Base-by-base conservation (phyloP, 2,113 vertebrate species). In the Ellobius talpinus region DNA sequence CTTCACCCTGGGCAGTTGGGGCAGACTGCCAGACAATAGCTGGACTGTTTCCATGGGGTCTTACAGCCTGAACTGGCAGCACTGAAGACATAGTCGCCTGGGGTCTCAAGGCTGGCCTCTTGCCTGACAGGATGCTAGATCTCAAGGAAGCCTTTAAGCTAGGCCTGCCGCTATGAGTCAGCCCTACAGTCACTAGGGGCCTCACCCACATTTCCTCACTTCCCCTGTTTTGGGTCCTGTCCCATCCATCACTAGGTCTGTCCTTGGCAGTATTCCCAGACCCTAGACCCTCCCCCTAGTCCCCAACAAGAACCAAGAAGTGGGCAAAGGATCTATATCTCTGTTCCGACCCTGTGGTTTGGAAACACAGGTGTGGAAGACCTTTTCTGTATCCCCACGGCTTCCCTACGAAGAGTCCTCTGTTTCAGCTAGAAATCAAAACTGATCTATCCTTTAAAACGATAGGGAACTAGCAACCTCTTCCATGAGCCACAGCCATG, bases 201-300 rank as follows among this genome's bases (percentile, higher is more conserved):
- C 85, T 96, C 58, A 6, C 70, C 93, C 78, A 50, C 52, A 73
- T 97, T 92, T 74, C 87, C 79, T 92, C 74, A 95, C 61, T 92
- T 95, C 45, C 85, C 36, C 58, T 17, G 2, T 79, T 89, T 88
- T 39, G 14, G 65, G 39, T 45, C 16, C 88, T 52, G 23, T n/a
- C 42, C 52, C 39, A 84, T 73, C 58, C 73, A 17, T 88, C 92
- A 79, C 19, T 55, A 63, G n/a, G 72, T 84, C 68, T 95, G 68
- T n/a, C 68, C 45, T 61, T 19, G 58, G 19, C 36, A 55, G 47
- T 6, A 0, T 66, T 87, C 72, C 42, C 55, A 88, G 31, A 17
- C 39, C 36, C 90, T 68, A 91, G 74, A 63, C 3, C 45, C 61
- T 47, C 16, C 8, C 33, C 9, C 33, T 47, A 68, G n/a, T 13